Evolutionary conservation across 2,113 vertebrate genomes (phyloP), one percentile per base, ranked within the genome.

Genomic region (Pycnonotus jocosus): DNA sequence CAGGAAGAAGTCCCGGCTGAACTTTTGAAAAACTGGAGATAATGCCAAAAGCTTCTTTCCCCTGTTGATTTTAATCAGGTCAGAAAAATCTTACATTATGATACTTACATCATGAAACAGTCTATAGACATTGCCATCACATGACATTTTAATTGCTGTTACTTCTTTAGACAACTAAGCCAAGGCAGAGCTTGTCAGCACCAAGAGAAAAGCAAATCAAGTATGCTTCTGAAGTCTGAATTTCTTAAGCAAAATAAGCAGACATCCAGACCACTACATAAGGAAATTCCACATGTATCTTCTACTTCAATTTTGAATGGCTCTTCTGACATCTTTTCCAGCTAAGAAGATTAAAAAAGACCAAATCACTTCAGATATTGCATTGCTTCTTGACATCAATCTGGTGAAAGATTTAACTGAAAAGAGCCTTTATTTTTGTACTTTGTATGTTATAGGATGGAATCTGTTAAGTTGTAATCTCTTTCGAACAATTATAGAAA

Each of bases 301-400:
- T 81, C 76, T 58, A 47, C 73, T 71, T 68, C n/a, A 51, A 31
- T 88, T 86, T 40, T 90, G 45, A 51, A 89, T 89, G 51, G 72
- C 40, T 94, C 80, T 91, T 91, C 66, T 72, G 86, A 93, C 85
- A 95, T 91, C 83, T 92, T 60, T 82, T 82, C 73, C 40, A 84
- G 76, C 74, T 92, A 94, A 96, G 95, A 92, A 93, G 86, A 95
- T 94, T 97, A 54, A 68, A 91, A 85, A 96, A 90, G 51, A 56
- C 62, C 78, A 88, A 81, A 92, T 78, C 60, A 93, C 90, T 83
- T 64, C 64, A 92, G 72, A 88, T 92, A 92, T 7, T 92, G 72
- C 70, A 89, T 57, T 78, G 51, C 87, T 94, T 91, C 86, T 95
- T 88, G 89, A 87, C 92, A 88, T 81, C 91, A 92, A n/a, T 94